Evolutionary conservation across 2,888 invertebrate genomes (phyloP).

Genomic region (Polietes domitor): DNA sequence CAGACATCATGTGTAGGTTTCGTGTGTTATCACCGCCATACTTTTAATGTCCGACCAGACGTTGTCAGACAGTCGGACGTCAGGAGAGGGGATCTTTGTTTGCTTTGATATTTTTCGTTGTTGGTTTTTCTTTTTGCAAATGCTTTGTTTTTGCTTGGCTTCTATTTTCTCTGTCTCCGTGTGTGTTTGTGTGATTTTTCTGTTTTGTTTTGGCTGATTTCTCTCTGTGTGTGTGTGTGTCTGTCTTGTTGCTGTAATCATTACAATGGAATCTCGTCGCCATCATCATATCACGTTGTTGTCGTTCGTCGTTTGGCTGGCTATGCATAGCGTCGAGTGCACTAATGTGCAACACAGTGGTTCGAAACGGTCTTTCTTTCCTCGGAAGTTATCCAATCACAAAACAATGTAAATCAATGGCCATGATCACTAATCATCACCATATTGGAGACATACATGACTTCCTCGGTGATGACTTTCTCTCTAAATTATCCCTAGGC

Average conservation of each 20-base stretch:
- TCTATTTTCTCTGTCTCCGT: slow-evolving; percentile 9
- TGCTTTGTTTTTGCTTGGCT: slow-evolving; percentile 23
- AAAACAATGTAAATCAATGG: too few relatives aligned
- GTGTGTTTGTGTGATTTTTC: background rate
- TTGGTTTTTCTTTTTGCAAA: background rate
- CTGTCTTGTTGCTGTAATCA: slow-evolving; percentile 40
- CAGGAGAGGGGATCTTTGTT: slow-evolving; percentile 39
- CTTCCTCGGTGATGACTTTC: too few relatives aligned
- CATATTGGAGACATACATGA: too few relatives aligned
- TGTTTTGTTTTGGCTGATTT: background rate
- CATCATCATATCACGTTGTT: slow-evolving; percentile 26
- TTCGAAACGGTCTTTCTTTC: too few relatives aligned
- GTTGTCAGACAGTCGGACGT: slow-evolving; percentile 53
- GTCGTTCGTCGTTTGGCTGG: slow-evolving; percentile 12
- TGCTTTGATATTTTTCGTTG: background rate
- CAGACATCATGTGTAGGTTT: background rate
- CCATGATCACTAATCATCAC: too few relatives aligned
- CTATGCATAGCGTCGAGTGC: slow-evolving; percentile 12
- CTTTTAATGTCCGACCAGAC: slow-evolving; percentile 35
- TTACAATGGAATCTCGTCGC: slow-evolving; percentile 48
- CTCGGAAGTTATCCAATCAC: too few relatives aligned
- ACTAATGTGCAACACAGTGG: background rate
- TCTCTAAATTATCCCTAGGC: too few relatives aligned
- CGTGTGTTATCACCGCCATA: background rate
- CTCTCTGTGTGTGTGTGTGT: background rate